Base-by-base conservation (phyloP, 1,140 invertebrate genomes). In the Macrobrachium rosenbergii region DNA sequence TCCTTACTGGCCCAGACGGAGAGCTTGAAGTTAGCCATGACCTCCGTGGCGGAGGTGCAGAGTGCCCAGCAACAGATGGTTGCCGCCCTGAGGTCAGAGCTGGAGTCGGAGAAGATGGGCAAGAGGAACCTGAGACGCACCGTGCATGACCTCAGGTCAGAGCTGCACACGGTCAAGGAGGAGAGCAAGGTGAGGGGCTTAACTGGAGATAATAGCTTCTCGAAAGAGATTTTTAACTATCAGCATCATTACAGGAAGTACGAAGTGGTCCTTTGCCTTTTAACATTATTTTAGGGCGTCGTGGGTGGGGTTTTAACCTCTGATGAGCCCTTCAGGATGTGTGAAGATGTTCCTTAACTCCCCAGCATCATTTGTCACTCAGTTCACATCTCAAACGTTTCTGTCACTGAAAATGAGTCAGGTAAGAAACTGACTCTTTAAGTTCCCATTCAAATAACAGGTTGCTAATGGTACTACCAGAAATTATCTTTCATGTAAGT, bases 1-100 rank as follows among this genome's bases (percentile, higher is more conserved):
- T 80, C 78, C 60, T 60, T 80, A 60, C 28, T 63, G 60, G 62
- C 78, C 11, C 78, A 80, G 59, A 63, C 78, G 5, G 78, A 80
- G 21, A 62, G 19, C 5, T 28, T 80, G 78, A 80, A 80, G 17
- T 6, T 62, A 37, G 60, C 78, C 5, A 14, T 80, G 28, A 63
- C 59, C 16, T 60, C 78, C 11, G 78, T 80, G 60, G 60, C 78
- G 23, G 78, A 63, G 60, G 78, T 63, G 19, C 78, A 80, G 37
- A 45, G 12, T 19, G 37, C 12, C 3, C 78, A 80, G 12, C 21
- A 80, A 12, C 62, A 63, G 2, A 14, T 80, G 2, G n/a, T 80
- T 11, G 11, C 60, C 14, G 23, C 78, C 21, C 60, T 80, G 16
- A 60, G 37, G 21, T 11, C 78, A 3, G 78, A 80, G 60, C 59